Percentiles rank a stretch among this genome's conserved stretches.
These are phyloP conservation scores for Spisula subtruncata DNA, from an alignment of 2,888 invertebrate genomes.

Conservation along the genomic window DNA sequence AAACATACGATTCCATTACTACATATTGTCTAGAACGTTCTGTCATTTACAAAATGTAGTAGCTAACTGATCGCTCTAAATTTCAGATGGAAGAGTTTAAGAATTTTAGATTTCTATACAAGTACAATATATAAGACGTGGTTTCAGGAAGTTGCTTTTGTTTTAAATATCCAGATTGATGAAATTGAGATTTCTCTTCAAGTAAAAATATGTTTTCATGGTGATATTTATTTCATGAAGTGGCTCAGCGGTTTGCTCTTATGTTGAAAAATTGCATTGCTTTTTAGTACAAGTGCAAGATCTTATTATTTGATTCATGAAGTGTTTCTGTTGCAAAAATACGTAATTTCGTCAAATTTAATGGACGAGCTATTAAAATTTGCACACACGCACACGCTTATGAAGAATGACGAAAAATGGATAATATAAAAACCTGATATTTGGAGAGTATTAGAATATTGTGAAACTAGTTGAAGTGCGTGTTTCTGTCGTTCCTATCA, in stretches of 20 bases:
- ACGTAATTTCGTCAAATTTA: background rate
- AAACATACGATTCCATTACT: background rate
- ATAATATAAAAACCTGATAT: background rate
- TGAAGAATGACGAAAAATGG: background rate
- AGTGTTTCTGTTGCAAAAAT: no score
- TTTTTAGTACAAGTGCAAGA: no score
- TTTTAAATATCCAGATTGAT: no score
- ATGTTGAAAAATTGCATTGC: no score
- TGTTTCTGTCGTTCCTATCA: background rate
- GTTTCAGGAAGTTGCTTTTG: background rate
- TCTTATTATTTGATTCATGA: no score
- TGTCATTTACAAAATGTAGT: conserved; percentile 26
- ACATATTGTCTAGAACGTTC: background rate
- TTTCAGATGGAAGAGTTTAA: background rate
- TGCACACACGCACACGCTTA: background rate
- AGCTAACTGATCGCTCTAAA: background rate
- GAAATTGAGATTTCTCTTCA: no score
- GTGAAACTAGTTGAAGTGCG: background rate
- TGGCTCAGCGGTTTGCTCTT: no score
- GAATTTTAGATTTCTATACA: background rate
- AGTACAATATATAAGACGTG: background rate
- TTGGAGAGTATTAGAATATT: background rate
- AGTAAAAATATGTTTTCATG: no score
- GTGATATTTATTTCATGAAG: no score
- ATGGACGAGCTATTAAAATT: background rate